Conservation (phyloP, 1,140 invertebrate genomes). For the Idris sp. region DNA sequence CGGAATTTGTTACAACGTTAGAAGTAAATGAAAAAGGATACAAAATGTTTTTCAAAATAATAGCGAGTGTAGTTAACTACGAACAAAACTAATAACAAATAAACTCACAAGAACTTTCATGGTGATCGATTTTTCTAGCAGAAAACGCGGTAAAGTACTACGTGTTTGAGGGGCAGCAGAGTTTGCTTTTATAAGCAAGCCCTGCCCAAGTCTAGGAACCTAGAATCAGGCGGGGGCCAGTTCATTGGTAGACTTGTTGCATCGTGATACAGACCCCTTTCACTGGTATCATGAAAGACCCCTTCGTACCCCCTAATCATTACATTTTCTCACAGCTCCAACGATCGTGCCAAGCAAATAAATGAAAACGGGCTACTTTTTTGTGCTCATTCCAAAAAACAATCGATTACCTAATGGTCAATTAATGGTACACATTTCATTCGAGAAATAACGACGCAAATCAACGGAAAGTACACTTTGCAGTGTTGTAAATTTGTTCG, state of each 20-base stretch:
- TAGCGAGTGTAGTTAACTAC: no score
- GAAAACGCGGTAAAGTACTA: conserved; percentile 74
- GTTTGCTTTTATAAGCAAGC: conserved; percentile 78
- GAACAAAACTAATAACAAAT: not conserved
- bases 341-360: no score
- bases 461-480: not conserved
- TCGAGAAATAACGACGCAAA: conserved; percentile 11
- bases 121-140: conserved; percentile 73
- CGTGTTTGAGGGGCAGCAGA: conserved; percentile 69
- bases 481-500: not conserved
- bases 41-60: no score
- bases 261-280: conserved; percentile 72
- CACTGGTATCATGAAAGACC: conserved; percentile 68
- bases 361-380: conserved; percentile 8
- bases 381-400: conserved; percentile 11
- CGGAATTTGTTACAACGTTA: no score
- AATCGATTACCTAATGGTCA: conserved; percentile 6
- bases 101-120: conserved; percentile 78
- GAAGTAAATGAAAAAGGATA: no score
- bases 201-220: conserved; percentile 71
- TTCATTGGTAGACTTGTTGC: conserved; percentile 58
- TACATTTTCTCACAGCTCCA: conserved; percentile 40
- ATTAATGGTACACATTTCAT: conserved; percentile 7
- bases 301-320: conserved; percentile 69
- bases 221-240: conserved; percentile 72